These are phyloP conservation scores for Xiphorhynchus elegans DNA, from an alignment of 2,113 vertebrate genomes.

Conservation along the genomic window DNA sequence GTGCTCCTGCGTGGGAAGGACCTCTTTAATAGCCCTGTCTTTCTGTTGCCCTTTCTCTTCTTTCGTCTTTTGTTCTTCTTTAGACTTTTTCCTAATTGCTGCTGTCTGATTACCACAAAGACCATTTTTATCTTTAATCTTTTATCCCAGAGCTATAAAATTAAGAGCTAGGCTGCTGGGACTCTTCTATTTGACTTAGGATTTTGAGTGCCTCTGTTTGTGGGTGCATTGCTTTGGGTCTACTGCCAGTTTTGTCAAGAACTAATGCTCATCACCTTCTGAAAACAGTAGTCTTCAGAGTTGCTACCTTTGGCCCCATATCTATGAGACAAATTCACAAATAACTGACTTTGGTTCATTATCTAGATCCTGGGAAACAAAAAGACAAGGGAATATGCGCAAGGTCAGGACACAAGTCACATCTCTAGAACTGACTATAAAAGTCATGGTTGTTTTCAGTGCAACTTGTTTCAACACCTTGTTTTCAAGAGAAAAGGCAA, in stretches of 20 bases:
- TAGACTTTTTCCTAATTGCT: conserved; percentile 23
- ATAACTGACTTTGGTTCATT: background rate
- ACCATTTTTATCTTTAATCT: background rate
- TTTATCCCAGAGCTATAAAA: conserved; percentile 5
- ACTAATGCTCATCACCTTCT: background rate
- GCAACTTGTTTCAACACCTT: background rate
- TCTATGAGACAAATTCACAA: background rate
- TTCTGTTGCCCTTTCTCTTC: conserved; percentile 42
- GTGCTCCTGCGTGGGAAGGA: conserved; percentile 60
- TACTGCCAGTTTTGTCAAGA: background rate
- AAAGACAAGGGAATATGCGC: background rate
- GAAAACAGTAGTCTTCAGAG: background rate
- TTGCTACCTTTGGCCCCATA: background rate
- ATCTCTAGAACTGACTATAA: background rate
- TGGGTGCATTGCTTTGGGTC: background rate
- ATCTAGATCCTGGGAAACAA: background rate
- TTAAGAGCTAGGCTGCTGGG: background rate
- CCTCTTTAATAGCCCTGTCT: conserved; percentile 48
- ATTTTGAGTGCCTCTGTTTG: background rate
- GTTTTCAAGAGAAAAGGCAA: background rate
- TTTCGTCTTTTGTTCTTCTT: conserved; percentile 11
- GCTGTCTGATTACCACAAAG: conserved; percentile 14
- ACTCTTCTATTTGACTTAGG: background rate
- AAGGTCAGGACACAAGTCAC: background rate
- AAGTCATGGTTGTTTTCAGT: background rate